A percentile compares a stretch with the other conserved stretches of the same genome.
Evolutionary conservation across 1,140 invertebrate genomes (phyloP).

Genomic region (Cydia pomonella): DNA sequence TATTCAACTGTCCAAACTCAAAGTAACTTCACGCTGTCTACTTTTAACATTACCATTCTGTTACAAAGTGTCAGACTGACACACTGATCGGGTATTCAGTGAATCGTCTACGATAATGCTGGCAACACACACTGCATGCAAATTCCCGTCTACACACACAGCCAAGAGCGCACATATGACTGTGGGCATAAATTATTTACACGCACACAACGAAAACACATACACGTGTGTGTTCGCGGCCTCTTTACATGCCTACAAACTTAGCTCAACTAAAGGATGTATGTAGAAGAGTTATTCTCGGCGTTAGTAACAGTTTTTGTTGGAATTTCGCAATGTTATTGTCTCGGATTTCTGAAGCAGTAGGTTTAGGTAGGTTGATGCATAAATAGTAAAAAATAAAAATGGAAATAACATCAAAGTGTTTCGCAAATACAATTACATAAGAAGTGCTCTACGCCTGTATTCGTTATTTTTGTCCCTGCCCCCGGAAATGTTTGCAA

Average conservation of each 20-base stretch:
- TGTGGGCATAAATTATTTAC: slow-evolving; percentile 34
- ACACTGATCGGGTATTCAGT: slow-evolving; percentile 67
- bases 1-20: not conserved
- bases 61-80: slow-evolving; percentile 50
- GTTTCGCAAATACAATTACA: not conserved
- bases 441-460: not conserved
- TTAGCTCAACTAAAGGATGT: slow-evolving; percentile 19
- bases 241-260: slow-evolving; percentile 43
- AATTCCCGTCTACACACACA: slow-evolving; percentile 41
- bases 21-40: slow-evolving; percentile 7
- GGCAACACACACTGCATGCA: slow-evolving; percentile 59
- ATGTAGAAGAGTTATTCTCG: slow-evolving; percentile 22
- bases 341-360: not conserved
- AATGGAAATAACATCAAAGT: not conserved
- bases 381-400: not conserved
- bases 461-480: not conserved
- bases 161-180: slow-evolving; percentile 38
- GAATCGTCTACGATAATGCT: slow-evolving; percentile 51
- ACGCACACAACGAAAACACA: slow-evolving; percentile 40
- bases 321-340: slow-evolving; percentile 10
- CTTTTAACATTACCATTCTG: slow-evolving; percentile 15
- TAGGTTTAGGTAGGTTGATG: not conserved
- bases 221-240: slow-evolving; percentile 42
- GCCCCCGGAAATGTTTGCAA: not conserved
- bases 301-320: slow-evolving; percentile 29